Conservation (phyloP, 2,797 vertebrate genomes). For the Vespertilio murinus region DNA sequence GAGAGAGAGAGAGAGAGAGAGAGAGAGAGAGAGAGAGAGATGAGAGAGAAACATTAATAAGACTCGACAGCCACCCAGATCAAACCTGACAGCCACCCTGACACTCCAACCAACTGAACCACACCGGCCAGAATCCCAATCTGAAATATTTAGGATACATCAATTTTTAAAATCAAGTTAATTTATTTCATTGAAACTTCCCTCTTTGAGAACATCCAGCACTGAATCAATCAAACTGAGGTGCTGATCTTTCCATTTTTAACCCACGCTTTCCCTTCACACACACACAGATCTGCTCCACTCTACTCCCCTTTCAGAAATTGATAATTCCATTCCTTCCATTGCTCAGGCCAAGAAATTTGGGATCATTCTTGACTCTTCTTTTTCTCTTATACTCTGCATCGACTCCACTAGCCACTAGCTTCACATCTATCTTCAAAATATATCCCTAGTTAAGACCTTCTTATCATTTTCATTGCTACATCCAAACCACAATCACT, state of each 20-base stretch:
- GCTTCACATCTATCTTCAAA: slow-evolving; percentile 7
- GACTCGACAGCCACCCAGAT: no score
- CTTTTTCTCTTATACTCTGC: neutral
- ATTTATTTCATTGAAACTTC: neutral
- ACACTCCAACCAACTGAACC: no score
- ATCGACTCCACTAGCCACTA: neutral
- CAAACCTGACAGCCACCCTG: no score
- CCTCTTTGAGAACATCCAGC: neutral
- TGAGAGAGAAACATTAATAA: no score
- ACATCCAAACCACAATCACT: neutral
- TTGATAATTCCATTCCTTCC: neutral
- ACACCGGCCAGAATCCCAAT: neutral
- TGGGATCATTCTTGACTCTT: neutral
- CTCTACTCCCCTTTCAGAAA: neutral
- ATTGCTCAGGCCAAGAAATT: neutral
- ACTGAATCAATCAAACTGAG: neutral
- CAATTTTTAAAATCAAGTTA: neutral
- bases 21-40: no score
- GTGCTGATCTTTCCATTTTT: neutral
- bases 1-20: no score
- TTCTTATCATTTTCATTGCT: neutral
- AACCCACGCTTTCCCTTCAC: neutral
- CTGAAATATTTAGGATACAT: neutral
- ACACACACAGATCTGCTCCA: neutral
- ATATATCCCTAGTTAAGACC: neutral